Base-by-base conservation (phyloP, 2,113 vertebrate species). In the Rousettus leschenaultii region DNA sequence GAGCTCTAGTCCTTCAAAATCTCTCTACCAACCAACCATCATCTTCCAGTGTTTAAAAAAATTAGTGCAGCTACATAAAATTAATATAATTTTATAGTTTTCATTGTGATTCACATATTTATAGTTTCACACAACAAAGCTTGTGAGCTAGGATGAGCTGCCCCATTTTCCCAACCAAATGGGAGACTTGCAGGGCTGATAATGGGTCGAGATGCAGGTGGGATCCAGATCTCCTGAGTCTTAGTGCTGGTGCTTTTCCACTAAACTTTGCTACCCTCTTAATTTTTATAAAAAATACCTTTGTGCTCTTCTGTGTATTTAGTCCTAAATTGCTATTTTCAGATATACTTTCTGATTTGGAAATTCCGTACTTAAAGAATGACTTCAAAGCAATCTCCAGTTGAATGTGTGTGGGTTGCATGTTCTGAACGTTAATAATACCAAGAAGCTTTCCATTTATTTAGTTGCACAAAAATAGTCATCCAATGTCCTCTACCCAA, bases 391-490 rank as follows among this genome's bases (percentile, higher is more conserved):
- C 70, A 75, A 63, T 30, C 61, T 77, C 43, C 53, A 71, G 35
- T 38, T 88, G 75, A 79, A 83, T 70, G 26, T 89, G 61, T 63
- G 19, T 86, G 75, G 51, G 30, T 55, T 73, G 55, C 61, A 48
- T 95, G 74, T 77, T 94, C 89, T 78, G 38, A 88, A 45, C 75
- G 77, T 45, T 45, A 79, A 59, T 90, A 61, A 91, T 91, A 70
- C 45, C 35, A 85, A 97, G 77, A 90, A 90, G 38, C 3, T 26
- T 85, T 70, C 83, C 51, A 85, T 95, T 97, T 94, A 94, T 96
- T 94, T 79, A 33, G 86, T 16, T 57, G 78, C 73, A 84, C 40
- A 61, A 96, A 97, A 97, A 95, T 86, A 89, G 79, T 80, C 89
- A 94, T 85, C 78, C 83, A 96, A 75, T 89, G 78, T 94, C 79